Evolutionary conservation across 2,888 invertebrate species (phyloP), one percentile per base, ranked within the genome.

Genomic region (Buathra laborator): DNA sequence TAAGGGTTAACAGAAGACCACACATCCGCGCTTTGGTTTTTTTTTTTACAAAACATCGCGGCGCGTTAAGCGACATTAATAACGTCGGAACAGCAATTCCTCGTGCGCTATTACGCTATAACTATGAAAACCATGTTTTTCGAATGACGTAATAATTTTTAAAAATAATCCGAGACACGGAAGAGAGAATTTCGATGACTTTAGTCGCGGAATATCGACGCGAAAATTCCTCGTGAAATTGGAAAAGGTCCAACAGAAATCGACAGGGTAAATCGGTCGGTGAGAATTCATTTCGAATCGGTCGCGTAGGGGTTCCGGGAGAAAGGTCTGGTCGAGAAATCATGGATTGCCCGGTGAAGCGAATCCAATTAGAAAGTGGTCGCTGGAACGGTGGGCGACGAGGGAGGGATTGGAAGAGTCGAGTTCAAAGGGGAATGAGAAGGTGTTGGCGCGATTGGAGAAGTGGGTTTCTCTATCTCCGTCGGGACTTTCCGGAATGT

Each of bases 311-410:
- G 71, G 62, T 24, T 43, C 4, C 53, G 71, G 37, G 77, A 46
- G 64, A 46, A 51, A 74, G 82, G 56, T 24, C 46, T 24, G 56
- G 71, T 44, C 67, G 83, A 81, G 82, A 86, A 84, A 83, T 86
- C 86, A 83, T 81, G 76, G 86, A 86, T 87, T 83, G 83, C 72
- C 76, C 81, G 71, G 67, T 72, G 85, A 75, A 87, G 84, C 84
- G 67, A 84, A 79, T 75, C 85, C 86, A 87, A 87, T 87, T 87
- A 87, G 78, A 84, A 84, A 82, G 68, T 81, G 68, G 83, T 82
- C 83, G 78, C 24, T 56, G 80, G 77, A 83, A 10, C 56, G 68
- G 68, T 78, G 68, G 64, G 46, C 59, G 79, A 37, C 6, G 66
- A 32, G 51, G 29, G 66, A 74, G 62, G 67, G 67, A 44, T 83